Base-by-base conservation (phyloP, 2,888 invertebrate genomes). In the Drosophila anomelani region DNA sequence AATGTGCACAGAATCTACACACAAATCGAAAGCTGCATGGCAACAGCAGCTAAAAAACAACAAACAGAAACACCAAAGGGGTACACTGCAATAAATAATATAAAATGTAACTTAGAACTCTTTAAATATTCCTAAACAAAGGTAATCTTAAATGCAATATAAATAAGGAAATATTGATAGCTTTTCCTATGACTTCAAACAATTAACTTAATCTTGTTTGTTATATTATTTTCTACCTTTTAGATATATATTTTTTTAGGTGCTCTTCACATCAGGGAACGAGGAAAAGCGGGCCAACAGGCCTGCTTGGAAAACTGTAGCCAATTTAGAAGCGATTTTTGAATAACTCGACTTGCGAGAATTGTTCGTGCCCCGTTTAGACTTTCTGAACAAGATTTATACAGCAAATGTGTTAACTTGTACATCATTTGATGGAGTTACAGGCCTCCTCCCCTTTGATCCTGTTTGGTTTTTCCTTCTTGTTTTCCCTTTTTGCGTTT, bases 291-390 rank as follows among this genome's bases (percentile, higher is more conserved):
- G n/a, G 49, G 12, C 49, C 17, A 49, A 20, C 49, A n/a, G 17
- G 43, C 44, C 41, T 23, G 23, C 23, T 62, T 72, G 57, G 46
- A 55, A 62, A 60, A 79, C 78, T 81, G 83, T 85, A 87, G 88
- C 90, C 91, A 91, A 91, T 91, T 91, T 91, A 89, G 89, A 80
- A 85, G 89, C 90, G 89, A 91, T 91, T 91, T 91, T 89, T 88
- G 87, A 87, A 85, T 85, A 85, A 88, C 87, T 88, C 89, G 80
- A 89, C 75, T 86, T 88, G 80, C 72, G 71, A 77, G 81, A 83
- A 75, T 79, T 78, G 72, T 69, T 63, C 71, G 75, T 60, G 68
- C 56, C 62, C 67, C 71, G 71, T 78, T 78, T 68, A 73, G 75
- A 74, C 73, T 72, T 77, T 77, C 68, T 75, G 71, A 79, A 87